These are phyloP conservation scores for Prinia subflava DNA, from an alignment of 2,113 vertebrate species.

Conservation along the genomic window DNA sequence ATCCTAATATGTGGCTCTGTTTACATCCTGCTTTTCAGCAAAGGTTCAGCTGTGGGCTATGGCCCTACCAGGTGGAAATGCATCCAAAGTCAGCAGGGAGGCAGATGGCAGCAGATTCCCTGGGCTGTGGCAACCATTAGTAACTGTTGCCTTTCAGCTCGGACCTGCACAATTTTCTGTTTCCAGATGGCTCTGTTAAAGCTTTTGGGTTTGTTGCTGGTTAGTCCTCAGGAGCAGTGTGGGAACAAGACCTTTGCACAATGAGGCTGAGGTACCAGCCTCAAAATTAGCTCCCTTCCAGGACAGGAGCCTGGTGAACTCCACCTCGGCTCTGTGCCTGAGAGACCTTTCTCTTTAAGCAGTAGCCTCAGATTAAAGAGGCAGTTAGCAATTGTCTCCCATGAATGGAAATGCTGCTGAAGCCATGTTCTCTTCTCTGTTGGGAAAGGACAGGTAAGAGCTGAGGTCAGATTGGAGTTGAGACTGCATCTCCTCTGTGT, in stretches of 20 bases:
- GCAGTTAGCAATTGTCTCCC: neutral
- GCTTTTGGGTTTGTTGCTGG: neutral
- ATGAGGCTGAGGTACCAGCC: rapidly evolving
- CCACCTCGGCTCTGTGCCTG: neutral
- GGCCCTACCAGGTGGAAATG: neutral
- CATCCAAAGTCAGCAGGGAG: neutral
- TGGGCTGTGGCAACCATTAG: neutral
- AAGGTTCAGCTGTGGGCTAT: neutral
- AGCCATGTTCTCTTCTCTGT: neutral
- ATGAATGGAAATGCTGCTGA: neutral
- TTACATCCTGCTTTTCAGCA: neutral
- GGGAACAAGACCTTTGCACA: neutral
- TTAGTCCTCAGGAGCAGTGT: neutral
- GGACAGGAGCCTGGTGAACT: neutral
- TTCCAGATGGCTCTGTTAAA: neutral
- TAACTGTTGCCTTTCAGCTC: neutral
- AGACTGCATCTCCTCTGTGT: neutral
- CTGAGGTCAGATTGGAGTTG: neutral
- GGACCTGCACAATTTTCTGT: neutral
- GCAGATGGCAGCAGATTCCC: conserved; percentile 13
- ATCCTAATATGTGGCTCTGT: neutral
- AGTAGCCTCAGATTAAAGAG: neutral
- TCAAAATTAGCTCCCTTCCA: neutral
- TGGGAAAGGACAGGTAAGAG: neutral
- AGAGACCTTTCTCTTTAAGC: neutral